Base-by-base conservation (phyloP, 2,797 vertebrate genomes). In the Halcyon chelicuti region DNA sequence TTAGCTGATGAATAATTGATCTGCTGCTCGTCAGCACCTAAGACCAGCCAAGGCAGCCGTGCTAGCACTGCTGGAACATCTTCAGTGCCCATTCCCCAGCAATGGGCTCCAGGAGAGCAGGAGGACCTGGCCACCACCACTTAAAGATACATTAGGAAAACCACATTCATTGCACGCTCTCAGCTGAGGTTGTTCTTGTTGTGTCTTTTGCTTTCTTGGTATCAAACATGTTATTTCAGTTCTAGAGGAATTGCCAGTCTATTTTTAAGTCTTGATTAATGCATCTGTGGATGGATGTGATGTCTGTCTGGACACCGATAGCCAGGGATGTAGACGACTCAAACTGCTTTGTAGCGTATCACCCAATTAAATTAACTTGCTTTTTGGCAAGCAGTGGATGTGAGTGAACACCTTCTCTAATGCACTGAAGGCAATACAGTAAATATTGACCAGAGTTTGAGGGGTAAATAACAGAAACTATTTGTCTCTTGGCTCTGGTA, bases 1-100 rank as follows among this genome's bases (percentile, higher is more conserved):
- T 97, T 97, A 96, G 82, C 49, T 94, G 95, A 97, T 97, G 96
- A 97, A 97, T 97, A 96, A 97, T 97, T 96, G 95, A 97, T 97
- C 82, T 0, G 4, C 42, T 7, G n/a, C 83, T 97, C 58, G 16
- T 94, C 89, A 87, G 94, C 94, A 96, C 86, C 80, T 88, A 80
- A 70, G 61, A 57, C 71, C 49, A 60, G 79, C 78, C 42, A 2
- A 57, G 66, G 49, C n/a, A 5, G 77, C 62, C 78, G 52, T 3
- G 4, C 42, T 5, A 7, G 72, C 44, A 33, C 47, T 92, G 81
- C 88, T 5, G 14, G 39, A 82, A 23, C 71, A 67, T 73, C 63
- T n/a, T 65, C 60, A 58, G 42, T 55, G 89, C 7, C 22, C 12
- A 12, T 8, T 71, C 25, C 26, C 12, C 26, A 60, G 62, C 21